Evolutionary conservation across 2,888 invertebrate species (phyloP).

Genomic region (Siphlonurus alternatus): DNA sequence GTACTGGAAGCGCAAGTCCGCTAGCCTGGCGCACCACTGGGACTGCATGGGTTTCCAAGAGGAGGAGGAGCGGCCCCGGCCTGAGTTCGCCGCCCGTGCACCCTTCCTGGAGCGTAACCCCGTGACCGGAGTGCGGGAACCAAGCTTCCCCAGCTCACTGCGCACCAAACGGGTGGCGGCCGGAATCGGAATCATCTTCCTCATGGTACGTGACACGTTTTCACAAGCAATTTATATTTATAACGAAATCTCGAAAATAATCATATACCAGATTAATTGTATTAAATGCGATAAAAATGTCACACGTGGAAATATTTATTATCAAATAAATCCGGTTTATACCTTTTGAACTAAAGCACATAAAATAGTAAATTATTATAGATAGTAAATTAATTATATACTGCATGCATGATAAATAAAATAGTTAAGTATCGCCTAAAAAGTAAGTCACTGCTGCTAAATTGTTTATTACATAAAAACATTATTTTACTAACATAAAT

Average conservation of each 20-base stretch:
- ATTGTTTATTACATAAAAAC: too few relatives aligned
- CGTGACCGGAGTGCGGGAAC: constrained; percentile 35
- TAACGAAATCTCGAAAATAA: not conserved
- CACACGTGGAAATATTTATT: not conserved
- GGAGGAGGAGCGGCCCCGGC: constrained; percentile 35
- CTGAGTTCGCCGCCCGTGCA: constrained; percentile 34
- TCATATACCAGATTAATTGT: not conserved
- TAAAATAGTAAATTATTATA: too few relatives aligned
- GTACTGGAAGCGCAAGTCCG: constrained; percentile 38
- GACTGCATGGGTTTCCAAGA: constrained; percentile 36
- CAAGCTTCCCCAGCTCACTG: constrained; percentile 30
- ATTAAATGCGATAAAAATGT: not conserved
- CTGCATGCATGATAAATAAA: too few relatives aligned
- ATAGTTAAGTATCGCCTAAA: too few relatives aligned
- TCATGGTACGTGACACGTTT: constrained; percentile 29
- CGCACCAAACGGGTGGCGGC: constrained; percentile 31
- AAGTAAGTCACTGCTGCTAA: too few relatives aligned
- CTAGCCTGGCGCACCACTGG: constrained; percentile 36
- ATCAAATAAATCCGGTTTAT: too few relatives aligned
- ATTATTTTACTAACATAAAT: too few relatives aligned
- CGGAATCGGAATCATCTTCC: constrained; percentile 31
- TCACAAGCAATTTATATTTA: not conserved
- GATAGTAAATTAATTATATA: too few relatives aligned
- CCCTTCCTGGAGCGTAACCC: constrained; percentile 33
- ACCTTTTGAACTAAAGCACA: too few relatives aligned